Evolutionary conservation across 2,888 invertebrate species (phyloP).

Genomic region (Drosophila histrio): DNA sequence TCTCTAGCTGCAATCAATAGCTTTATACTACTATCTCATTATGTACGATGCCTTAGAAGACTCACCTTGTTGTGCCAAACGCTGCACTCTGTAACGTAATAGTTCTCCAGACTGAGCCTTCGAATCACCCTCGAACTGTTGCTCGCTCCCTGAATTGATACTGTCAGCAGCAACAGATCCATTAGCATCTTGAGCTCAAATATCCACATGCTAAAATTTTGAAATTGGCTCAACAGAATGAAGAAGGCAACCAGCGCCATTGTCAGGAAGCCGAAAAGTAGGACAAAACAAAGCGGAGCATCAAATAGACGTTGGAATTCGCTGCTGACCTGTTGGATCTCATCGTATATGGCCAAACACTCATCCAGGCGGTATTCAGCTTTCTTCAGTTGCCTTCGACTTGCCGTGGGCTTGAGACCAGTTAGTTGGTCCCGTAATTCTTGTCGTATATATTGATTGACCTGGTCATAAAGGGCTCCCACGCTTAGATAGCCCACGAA

Average conservation of each 20-base stretch:
- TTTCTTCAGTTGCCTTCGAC: constrained; percentile 7
- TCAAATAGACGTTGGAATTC: constrained; percentile 55
- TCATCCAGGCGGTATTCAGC: constrained; percentile 43
- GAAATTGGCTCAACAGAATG: neutral
- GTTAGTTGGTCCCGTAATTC: constrained; percentile 45
- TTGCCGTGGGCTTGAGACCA: constrained; percentile 9
- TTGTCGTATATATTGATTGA: constrained; percentile 49
- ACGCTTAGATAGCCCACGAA: constrained; percentile 62
- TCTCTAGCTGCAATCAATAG: constrained; percentile 54
- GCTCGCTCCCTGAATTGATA: constrained; percentile 52
- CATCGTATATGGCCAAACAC: constrained; percentile 55
- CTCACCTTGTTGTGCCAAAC: constrained; percentile 54
- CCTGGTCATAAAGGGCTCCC: constrained; percentile 51
- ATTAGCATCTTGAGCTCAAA: constrained; percentile 22
- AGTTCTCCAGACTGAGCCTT: constrained; percentile 60
- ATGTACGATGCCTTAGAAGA: too few species aligned
- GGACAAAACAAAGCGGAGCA: constrained; percentile 40
- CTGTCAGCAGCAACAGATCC: constrained; percentile 58
- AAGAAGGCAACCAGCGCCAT: constrained; percentile 30
- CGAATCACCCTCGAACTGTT: constrained; percentile 44
- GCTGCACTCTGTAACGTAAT: constrained; percentile 36
- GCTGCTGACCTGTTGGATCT: constrained; percentile 39
- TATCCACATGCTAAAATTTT: neutral
- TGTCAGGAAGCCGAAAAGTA: constrained; percentile 35
- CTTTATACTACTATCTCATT: too few species aligned